These are phyloP conservation scores for Anas platyrhynchos DNA, from an alignment of 2,113 vertebrate species.

Conservation along the genomic window DNA sequence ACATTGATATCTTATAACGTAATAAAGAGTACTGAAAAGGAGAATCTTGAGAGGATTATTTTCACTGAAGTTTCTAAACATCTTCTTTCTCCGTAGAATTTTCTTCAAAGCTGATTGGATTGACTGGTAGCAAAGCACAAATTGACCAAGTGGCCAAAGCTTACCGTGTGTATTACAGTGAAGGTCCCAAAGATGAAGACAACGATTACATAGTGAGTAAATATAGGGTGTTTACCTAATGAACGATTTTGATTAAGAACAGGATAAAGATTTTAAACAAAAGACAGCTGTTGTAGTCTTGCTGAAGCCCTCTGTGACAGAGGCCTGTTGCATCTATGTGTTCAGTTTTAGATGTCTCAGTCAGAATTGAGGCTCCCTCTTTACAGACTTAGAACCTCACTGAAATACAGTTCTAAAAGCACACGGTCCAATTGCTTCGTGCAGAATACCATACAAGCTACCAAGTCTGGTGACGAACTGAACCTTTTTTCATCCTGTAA, in stretches of 20 bases:
- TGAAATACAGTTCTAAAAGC: neutral
- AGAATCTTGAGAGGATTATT: neutral
- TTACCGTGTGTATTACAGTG: conserved; percentile 94
- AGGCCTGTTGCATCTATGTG: neutral
- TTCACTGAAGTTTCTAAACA: neutral
- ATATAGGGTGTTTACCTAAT: neutral
- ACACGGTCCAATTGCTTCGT: neutral
- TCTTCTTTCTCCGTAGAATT: conserved; percentile 82
- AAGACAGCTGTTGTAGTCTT: neutral
- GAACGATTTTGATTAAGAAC: neutral
- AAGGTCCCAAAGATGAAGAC: conserved; percentile 96
- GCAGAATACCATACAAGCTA: neutral
- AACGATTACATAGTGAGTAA: conserved; percentile 96
- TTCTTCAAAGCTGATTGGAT: conserved; percentile 91
- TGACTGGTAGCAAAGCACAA: conserved; percentile 86
- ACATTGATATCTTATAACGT: neutral
- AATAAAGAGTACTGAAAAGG: neutral
- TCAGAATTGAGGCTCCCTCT: neutral
- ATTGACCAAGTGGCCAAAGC: conserved; percentile 87
- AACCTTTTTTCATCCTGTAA: neutral
- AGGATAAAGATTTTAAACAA: neutral
- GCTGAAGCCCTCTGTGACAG: neutral
- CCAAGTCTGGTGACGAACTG: neutral
- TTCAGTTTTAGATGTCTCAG: neutral
- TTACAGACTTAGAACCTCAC: neutral